Base-by-base conservation (phyloP, 2,888 invertebrate genomes). In the Cetonia aurata region DNA sequence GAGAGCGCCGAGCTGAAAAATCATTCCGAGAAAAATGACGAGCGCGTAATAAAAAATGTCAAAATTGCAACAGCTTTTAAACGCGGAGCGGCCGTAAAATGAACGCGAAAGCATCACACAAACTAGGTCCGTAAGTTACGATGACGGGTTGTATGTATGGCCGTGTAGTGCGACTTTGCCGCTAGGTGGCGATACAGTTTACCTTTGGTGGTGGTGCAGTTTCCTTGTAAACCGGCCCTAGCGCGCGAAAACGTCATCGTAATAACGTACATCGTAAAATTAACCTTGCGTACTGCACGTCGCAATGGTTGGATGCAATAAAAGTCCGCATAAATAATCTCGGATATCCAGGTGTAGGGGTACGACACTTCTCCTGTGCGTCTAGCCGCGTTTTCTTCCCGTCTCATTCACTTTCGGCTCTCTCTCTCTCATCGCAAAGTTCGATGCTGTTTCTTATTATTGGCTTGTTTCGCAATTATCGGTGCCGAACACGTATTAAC, bases 261-360 rank as follows among this genome's bases (percentile, higher is more conserved):
- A 81, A 81, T 82, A 81, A 81, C 79, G 78, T 78, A 76, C 76
- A 75, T 82, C 81, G 80, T 82, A 81, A 82, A 82, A 82, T 81
- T 81, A 81, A 80, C 79, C 80, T 80, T 74, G 77, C 78, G 79
- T 76, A 78, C 78, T 78, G 79, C 78, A 80, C 81, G 80, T 81
- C 79, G 79, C 80, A 78, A 79, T 79, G 80, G 80, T 79, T 78
- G 79, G 80, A 81, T 81, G 79, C 78, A 82, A 83, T 83, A 83
- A 83, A 83, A 81, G 83, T 83, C 82, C 74, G 81, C 83, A 83
- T 83, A 83, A 83, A 83, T 83, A 83, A 81, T 82, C 80, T 80
- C 80, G 78, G 78, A 80, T 81, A 80, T 81, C 82, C 82, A 83
- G 82, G 82, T 83, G 82, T 80, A 79, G 81, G 25, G 25, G 80